Evolutionary conservation across 2,797 vertebrate species (phyloP).

Genomic region (Gymnoscopelus braueri): DNA sequence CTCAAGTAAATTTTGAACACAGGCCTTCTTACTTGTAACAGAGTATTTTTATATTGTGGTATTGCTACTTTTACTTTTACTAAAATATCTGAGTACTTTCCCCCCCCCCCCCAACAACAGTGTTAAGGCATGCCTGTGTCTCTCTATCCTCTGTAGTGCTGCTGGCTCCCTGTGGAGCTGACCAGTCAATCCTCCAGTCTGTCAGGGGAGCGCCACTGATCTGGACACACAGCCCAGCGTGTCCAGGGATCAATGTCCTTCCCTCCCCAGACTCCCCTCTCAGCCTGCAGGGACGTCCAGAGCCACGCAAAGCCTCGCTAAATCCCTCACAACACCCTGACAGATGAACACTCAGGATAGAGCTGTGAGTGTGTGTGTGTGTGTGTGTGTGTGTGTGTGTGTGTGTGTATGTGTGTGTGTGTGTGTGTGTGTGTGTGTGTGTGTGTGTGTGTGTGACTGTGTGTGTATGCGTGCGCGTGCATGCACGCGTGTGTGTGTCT

Average conservation of each 20-base stretch:
- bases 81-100: background rate
- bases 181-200: slow-evolving; percentile 77
- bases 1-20: no score
- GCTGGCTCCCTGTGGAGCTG: slow-evolving; percentile 55
- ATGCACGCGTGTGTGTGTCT: slow-evolving; percentile 10
- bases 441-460: background rate
- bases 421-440: background rate
- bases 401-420: background rate
- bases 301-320: slow-evolving; percentile 65
- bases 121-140: slow-evolving; percentile 64
- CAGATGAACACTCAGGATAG: slow-evolving; percentile 62
- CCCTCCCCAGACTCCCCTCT: slow-evolving; percentile 63
- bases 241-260: slow-evolving; percentile 71
- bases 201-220: slow-evolving; percentile 57
- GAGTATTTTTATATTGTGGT: no score
- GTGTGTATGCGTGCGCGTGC: background rate
- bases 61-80: no score
- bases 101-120: slow-evolving; percentile 4
- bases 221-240: slow-evolving; percentile 59
- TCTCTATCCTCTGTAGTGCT: slow-evolving; percentile 55
- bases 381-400: slow-evolving; percentile 24
- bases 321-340: slow-evolving; percentile 65
- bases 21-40: no score
- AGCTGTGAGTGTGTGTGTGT: slow-evolving; percentile 23
- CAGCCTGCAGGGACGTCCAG: slow-evolving; percentile 58